Evolutionary conservation across 2,113 vertebrate species (phyloP), one percentile per base, ranked within the genome.

Genomic region (Amblyopsis rosae): DNA sequence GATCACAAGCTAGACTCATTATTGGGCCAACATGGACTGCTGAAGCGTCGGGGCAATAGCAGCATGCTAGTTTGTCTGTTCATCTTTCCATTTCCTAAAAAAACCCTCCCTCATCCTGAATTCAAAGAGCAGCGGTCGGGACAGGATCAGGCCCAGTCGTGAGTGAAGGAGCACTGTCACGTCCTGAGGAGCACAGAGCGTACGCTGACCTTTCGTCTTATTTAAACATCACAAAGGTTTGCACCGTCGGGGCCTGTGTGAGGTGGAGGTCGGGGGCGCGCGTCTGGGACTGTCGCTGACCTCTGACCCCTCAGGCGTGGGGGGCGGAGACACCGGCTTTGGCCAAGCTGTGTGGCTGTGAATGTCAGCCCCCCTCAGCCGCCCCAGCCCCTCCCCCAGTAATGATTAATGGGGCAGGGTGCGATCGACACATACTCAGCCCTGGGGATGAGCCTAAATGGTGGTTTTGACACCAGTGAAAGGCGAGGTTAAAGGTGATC

Each of bases 401-500:
- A 93, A 93, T 93, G 93, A 93, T 95, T 95, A 93, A 95, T 95
- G 90, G 93, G 92, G 92, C 92, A 91, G 90, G 75, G 84, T 77
- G 87, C 90, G 87, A 95, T 93, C 92, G 94, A 95, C 94, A 90
- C 6, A 84, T 80, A 82, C 68, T 85, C 82, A 83, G 93, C 94
- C 93, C 91, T 79, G 73, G 91, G 94, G 94, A 95, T 88, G 82
- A 82, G 87, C 90, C 91, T 95, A 95, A 96, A 95, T 92, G 94
- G 94, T 93, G 91, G 93, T 92, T 93, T 93, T 94, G 93, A 95
- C 95, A 96, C 92, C 88, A 87, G 87, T 93, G 93, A 93, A 93
- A 92, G 93, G 89, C 87, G 89, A 92, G 95, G 95, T 95, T 95
- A 96, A 95, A 95, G 95, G 95, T 96, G 94, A 94, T 95, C 95